These are phyloP conservation scores for Odontamblyopus rebecca DNA, from an alignment of 2,797 vertebrate species.

Conservation along the genomic window DNA sequence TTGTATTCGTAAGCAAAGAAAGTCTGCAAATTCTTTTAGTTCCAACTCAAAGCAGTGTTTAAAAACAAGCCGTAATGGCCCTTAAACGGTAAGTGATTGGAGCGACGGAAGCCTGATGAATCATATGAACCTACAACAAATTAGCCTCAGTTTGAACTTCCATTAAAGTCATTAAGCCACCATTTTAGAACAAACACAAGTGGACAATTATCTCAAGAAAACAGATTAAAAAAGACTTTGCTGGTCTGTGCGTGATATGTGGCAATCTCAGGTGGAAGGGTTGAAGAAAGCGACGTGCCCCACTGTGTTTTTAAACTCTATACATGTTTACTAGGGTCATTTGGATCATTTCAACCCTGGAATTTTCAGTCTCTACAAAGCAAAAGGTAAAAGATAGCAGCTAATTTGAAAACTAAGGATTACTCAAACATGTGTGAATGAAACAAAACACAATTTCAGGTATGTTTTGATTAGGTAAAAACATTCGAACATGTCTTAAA, in stretches of 20 bases:
- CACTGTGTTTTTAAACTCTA: no score
- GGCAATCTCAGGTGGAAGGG: no score
- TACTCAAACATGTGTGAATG: no score
- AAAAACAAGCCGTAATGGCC: background rate
- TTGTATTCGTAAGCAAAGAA: background rate
- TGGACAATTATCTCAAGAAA: background rate
- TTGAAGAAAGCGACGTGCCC: background rate
- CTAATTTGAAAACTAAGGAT: no score
- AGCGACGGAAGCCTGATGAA: background rate
- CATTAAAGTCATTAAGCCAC: background rate
- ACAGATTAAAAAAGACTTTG: background rate
- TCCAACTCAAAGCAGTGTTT: background rate
- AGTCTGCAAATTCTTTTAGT: background rate
- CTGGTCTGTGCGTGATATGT: no score
- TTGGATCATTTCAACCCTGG: no score
- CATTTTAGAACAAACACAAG: background rate
- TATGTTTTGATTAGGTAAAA: no score
- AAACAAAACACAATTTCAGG: no score
- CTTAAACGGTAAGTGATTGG: background rate
- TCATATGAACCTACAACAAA: background rate
- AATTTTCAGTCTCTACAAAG: no score
- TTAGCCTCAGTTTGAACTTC: background rate
- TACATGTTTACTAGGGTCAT: no score
- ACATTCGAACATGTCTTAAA: no score
- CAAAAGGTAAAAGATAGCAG: no score